Conservation (phyloP, 1,140 invertebrate genomes). For the Antheraea pernyi region DNA sequence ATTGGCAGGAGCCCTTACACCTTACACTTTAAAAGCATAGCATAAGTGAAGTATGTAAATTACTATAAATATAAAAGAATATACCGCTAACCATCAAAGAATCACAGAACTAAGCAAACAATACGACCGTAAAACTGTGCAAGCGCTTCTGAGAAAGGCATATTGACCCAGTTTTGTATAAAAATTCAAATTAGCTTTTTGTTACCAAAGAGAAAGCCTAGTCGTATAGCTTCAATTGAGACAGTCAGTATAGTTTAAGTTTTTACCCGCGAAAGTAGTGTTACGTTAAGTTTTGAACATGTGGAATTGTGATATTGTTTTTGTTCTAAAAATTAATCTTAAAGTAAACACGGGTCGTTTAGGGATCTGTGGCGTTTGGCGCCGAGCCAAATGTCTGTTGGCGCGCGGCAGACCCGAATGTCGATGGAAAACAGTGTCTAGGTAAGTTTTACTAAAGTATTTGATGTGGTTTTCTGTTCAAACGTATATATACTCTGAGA, state of each 20-base stretch:
- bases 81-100: slow-evolving; percentile 17
- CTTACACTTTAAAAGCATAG: not conserved
- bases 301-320: slow-evolving; percentile 28
- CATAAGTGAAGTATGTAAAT: not conserved
- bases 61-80: slow-evolving; percentile 19
- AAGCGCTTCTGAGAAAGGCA: slow-evolving; percentile 52
- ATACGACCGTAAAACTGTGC: slow-evolving; percentile 24
- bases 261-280: slow-evolving; percentile 64
- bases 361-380: slow-evolving; percentile 39
- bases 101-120: slow-evolving; percentile 17
- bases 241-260: slow-evolving; percentile 52
- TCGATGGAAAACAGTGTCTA: slow-evolving; percentile 36
- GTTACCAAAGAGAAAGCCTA: slow-evolving; percentile 68
- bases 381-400: slow-evolving; percentile 35
- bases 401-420: slow-evolving; percentile 42
- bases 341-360: slow-evolving; percentile 40
- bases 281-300: slow-evolving; percentile 30
- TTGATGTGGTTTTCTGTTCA: too few relatives aligned
- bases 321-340: slow-evolving; percentile 39
- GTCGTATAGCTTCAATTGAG: slow-evolving; percentile 5
- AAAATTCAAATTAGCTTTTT: slow-evolving; percentile 76
- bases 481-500: too few relatives aligned
- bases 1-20: too few relatives aligned
- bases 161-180: slow-evolving; percentile 62
- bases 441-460: slow-evolving; percentile 15